Conservation (phyloP, 2,797 vertebrate genomes). For the Cacajao melanocephalus region DNA sequence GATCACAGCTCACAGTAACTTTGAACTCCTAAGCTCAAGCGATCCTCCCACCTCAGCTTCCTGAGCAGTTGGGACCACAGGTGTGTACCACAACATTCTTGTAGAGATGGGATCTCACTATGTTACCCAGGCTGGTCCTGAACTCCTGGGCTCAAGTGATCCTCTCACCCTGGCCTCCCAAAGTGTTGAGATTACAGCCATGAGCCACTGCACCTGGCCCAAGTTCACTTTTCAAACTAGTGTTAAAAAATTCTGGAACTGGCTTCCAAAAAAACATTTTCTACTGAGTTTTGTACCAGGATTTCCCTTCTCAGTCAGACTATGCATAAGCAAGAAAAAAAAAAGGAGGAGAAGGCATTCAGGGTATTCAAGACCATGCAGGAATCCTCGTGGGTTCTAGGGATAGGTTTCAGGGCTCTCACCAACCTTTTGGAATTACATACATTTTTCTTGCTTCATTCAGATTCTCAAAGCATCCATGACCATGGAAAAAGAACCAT, state of each 20-base stretch:
- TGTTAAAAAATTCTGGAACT: not conserved
- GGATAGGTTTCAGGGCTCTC: not conserved
- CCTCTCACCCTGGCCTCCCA: too few relatives aligned
- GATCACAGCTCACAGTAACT: not conserved
- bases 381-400: not conserved
- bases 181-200: too few relatives aligned
- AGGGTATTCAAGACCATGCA: not conserved
- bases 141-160: not conserved
- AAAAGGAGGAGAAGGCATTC: not conserved
- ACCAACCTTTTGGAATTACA: not conserved
- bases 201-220: too few relatives aligned
- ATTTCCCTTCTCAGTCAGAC: conserved; percentile 10
- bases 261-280: conserved; percentile 1
- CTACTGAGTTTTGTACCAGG: not conserved
- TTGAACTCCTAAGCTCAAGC: not conserved
- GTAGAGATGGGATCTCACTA: not conserved
- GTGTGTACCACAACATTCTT: not conserved
- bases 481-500: not conserved
- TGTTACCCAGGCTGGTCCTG: not conserved
- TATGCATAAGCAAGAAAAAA: not conserved
- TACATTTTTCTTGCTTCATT: not conserved
- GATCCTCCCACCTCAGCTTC: not conserved
- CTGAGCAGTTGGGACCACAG: not conserved
- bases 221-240: not conserved
- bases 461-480: not conserved